phyloP scores from a whole-genome alignment of 2,797 vertebrate genomes.

The Cottoperca gobio region DNA sequence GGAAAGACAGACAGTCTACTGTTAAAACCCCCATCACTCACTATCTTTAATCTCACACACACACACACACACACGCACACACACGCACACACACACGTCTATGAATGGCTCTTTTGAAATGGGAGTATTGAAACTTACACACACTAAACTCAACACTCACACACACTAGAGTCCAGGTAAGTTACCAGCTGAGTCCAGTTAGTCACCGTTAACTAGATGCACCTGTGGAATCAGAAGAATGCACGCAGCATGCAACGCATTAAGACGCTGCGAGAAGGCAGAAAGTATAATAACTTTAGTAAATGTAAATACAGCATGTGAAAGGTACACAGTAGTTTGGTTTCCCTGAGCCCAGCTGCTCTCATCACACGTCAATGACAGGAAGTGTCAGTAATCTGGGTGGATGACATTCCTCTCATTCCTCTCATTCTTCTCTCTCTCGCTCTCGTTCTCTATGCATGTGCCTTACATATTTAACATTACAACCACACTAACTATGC shows the following conservation, averaged over 20 bases:
- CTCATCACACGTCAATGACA: conserved; percentile 35
- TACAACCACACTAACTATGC: background rate
- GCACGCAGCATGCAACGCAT: background rate
- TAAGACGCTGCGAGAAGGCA: background rate
- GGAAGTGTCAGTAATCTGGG: conserved; percentile 65
- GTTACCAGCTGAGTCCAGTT: background rate
- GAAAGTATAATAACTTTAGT: background rate
- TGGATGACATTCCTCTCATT: conserved; percentile 68
- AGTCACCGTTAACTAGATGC: too few species aligned
- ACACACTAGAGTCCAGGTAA: background rate
- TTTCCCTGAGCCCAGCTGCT: background rate
- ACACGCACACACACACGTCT: conserved; percentile 29
- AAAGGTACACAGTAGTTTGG: background rate
- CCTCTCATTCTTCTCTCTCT: conserved; percentile 16
- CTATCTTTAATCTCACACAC: conserved; percentile 64
- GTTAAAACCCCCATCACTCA: conserved; percentile 73
- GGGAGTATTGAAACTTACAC: conserved; percentile 11
- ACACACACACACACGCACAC: conserved; percentile 26
- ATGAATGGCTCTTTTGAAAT: conserved; percentile 59
- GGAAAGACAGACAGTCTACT: conserved; percentile 59
- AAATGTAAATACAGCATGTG: too few species aligned
- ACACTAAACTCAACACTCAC: background rate
- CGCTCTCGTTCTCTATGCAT: background rate
- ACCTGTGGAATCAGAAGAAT: background rate
- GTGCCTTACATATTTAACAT: background rate